Evolutionary conservation across 2,113 vertebrate species (phyloP).

Genomic region (Chloebia gouldiae): DNA sequence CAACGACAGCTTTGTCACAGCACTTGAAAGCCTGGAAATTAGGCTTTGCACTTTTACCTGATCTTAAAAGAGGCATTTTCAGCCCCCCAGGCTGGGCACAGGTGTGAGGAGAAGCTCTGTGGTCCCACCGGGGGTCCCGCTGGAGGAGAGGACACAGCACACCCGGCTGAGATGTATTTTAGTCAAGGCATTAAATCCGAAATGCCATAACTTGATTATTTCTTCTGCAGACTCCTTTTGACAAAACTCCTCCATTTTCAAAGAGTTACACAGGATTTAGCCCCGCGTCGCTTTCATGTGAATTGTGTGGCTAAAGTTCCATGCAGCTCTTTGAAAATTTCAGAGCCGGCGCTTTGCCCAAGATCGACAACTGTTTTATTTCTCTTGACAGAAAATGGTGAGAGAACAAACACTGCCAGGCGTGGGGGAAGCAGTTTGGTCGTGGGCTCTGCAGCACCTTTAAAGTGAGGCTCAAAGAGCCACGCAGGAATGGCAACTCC

Average conservation of each 20-base stretch:
- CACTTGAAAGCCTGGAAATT: slow-evolving; percentile 32
- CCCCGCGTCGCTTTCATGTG: not conserved
- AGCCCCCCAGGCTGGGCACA: not conserved
- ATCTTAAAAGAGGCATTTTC: not conserved
- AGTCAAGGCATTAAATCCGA: not conserved
- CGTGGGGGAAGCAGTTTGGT: not conserved
- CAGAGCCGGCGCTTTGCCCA: not conserved
- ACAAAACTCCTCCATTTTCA: slow-evolving; percentile 46
- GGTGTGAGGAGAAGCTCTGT: not conserved
- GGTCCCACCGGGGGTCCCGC: not conserved
- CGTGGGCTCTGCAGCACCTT: not conserved
- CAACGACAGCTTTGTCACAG: slow-evolving; percentile 46
- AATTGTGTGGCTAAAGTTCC: not conserved
- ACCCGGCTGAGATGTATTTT: not conserved
- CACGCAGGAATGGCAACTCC: not conserved
- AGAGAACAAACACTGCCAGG: not conserved
- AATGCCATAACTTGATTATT: slow-evolving; percentile 53
- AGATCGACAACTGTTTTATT: slow-evolving; percentile 54
- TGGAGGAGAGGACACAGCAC: not conserved
- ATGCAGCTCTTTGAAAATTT: slow-evolving; percentile 25
- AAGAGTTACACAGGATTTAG: slow-evolving; percentile 52
- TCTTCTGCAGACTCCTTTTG: slow-evolving; percentile 10
- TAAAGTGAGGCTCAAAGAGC: not conserved
- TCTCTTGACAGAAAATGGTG: slow-evolving; percentile 31
- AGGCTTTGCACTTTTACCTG: slow-evolving; percentile 8